Base-by-base conservation (phyloP, 2,888 invertebrate genomes). In the Matsumyia berberina region DNA sequence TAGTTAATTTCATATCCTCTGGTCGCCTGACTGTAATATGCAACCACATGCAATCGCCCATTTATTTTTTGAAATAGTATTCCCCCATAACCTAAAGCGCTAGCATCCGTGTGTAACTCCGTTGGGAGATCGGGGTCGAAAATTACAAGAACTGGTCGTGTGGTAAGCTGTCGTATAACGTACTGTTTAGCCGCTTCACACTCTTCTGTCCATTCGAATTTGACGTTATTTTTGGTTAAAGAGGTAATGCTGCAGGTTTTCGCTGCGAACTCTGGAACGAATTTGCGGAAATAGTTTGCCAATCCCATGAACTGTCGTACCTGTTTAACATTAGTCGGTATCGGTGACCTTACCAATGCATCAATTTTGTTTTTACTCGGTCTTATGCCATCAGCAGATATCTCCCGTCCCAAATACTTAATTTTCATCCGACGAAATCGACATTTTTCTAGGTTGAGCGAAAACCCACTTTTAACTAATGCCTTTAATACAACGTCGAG, bases 231-330 rank as follows among this genome's bases (percentile, higher is more conserved):
- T 31, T 57, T 79, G 9, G 79, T 72, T 8, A 70, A 31, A 8
- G 55, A 42, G 12, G 70, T 78, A 17, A 70, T 64, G 39, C 69
- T 70, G 12, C 42, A 44, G 2, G 78, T 78, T 35, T 53, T 62
- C n/a, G 70, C 70, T 44, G 64, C 12, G 55, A 78, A 78, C 31
- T 78, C 70, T 5, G 42, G 55, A 12, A 70, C n/a, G 35, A 69
- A 70, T 44, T 78, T 78, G 7, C 51, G 69, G 33, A 78, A 78
- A 62, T 78, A 78, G n/a, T 69, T 69, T 9, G 69, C 62, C 37
- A 70, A 19, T 5, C 60, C 67, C 77, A 69, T 78, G 37, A 69
- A 78, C 33, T 69, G 77, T 58, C 77, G 77, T 7, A 78, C 69
- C 29, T 44, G 24, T 42, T 53, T 70, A 8, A 70, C 39, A 31